Evolutionary conservation across 1,140 invertebrate genomes (phyloP).

Genomic region (Aradophagus sp.): DNA sequence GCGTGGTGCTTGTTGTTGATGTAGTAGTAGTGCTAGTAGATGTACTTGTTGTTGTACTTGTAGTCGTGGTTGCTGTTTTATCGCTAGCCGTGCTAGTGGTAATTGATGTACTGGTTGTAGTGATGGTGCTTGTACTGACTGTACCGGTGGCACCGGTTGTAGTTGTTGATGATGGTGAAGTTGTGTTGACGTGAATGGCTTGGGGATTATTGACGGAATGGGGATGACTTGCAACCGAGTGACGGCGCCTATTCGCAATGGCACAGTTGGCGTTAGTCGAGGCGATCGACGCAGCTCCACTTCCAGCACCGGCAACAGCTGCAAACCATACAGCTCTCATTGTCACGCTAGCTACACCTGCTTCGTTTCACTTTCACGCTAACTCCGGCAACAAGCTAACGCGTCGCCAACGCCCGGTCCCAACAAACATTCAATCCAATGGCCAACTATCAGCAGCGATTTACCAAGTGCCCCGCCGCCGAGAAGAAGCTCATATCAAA

Average conservation of each 20-base stretch:
- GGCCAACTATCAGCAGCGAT: background rate
- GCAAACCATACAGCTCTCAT: slow-evolving; percentile 71
- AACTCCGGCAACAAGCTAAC: slow-evolving; percentile 5
- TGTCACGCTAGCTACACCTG: slow-evolving; percentile 58
- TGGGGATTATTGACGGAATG: slow-evolving; percentile 72
- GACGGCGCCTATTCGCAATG: slow-evolving; percentile 71
- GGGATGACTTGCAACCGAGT: slow-evolving; percentile 74
- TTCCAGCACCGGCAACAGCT: slow-evolving; percentile 69
- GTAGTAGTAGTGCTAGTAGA: slow-evolving; percentile 24
- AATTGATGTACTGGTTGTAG: slow-evolving; percentile 30
- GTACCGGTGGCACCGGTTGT: slow-evolving; percentile 39
- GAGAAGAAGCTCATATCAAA: too few species aligned
- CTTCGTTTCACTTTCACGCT: slow-evolving; percentile 15
- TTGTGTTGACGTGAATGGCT: slow-evolving; percentile 66
- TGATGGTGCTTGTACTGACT: slow-evolving; percentile 25
- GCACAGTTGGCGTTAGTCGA: slow-evolving; percentile 68
- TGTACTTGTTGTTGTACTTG: slow-evolving; percentile 22
- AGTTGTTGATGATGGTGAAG: slow-evolving; percentile 59
- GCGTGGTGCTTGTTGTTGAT: slow-evolving; percentile 35
- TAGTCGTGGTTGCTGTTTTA: slow-evolving; percentile 45
- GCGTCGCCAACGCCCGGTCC: slow-evolving; percentile 14
- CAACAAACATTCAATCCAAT: slow-evolving; percentile 6
- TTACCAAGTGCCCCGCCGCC: too few species aligned
- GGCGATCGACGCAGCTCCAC: slow-evolving; percentile 67
- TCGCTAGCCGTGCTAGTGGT: slow-evolving; percentile 23